These are phyloP conservation scores for Lepidostoma basale DNA, from an alignment of 1,140 invertebrate genomes.

Conservation along the genomic window DNA sequence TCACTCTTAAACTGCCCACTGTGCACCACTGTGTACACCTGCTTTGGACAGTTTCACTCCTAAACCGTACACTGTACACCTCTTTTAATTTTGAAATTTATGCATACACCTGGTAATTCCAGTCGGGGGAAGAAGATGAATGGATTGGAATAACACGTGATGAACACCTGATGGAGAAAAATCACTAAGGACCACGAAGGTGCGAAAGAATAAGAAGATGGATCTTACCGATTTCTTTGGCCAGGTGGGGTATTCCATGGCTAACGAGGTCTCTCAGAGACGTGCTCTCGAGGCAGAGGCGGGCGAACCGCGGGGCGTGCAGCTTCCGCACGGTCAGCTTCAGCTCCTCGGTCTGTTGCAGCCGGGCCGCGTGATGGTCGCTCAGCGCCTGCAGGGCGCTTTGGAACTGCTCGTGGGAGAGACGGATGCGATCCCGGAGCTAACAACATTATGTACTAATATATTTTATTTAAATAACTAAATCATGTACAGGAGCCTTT, in stretches of 20 bases:
- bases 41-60: too few relatives aligned
- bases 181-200: too few relatives aligned
- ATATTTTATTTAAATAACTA: neutral
- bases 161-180: too few relatives aligned
- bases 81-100: too few relatives aligned
- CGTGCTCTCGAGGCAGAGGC: slow-evolving; percentile 83
- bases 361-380: slow-evolving; percentile 64
- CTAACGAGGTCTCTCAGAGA: slow-evolving; percentile 80
- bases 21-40: too few relatives aligned
- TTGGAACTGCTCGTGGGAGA: slow-evolving; percentile 74
- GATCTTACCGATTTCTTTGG: slow-evolving; percentile 76
- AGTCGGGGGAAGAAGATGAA: too few relatives aligned
- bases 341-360: slow-evolving; percentile 84
- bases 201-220: too few relatives aligned
- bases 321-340: slow-evolving; percentile 77
- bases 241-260: slow-evolving; percentile 79
- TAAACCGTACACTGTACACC: too few relatives aligned
- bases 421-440: slow-evolving; percentile 69
- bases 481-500: neutral
- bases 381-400: slow-evolving; percentile 72
- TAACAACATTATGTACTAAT: slow-evolving; percentile 42
- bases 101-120: too few relatives aligned
- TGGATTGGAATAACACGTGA: too few relatives aligned
- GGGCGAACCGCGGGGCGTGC: slow-evolving; percentile 81
- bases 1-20: too few relatives aligned